Evolutionary conservation across 2,113 vertebrate species (phyloP).

Genomic region (Silurus glanis): DNA sequence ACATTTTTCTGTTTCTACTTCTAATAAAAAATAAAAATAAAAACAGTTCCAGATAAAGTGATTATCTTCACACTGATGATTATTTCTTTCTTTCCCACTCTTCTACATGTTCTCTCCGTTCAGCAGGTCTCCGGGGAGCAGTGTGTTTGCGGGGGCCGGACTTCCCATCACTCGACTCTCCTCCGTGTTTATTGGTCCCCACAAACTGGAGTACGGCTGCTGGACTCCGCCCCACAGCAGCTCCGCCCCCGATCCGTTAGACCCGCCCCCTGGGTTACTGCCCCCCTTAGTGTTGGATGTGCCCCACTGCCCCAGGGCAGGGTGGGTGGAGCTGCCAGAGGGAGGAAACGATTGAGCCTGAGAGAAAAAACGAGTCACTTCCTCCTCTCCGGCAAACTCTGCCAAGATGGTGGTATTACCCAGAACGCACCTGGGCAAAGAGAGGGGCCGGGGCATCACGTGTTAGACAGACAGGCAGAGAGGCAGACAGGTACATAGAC

Average conservation of each 20-base stretch:
- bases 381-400: conserved; percentile 96
- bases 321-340: conserved; percentile 89
- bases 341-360: conserved; percentile 93
- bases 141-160: conserved; percentile 90
- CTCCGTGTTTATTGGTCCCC: conserved; percentile 88
- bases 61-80: conserved; percentile 80
- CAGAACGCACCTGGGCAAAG: conserved; percentile 86
- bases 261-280: conserved; percentile 61
- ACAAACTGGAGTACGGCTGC: conserved; percentile 91
- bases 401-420: conserved; percentile 99
- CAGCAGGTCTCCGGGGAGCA: conserved; percentile 94
- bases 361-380: conserved; percentile 96
- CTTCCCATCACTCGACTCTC: conserved; percentile 89
- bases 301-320: conserved; percentile 82
- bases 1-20: conserved; percentile 66
- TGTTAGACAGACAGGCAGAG: neutral
- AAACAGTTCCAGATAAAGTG: conserved; percentile 72
- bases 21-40: neutral
- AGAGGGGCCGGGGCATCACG: neutral
- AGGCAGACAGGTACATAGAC: neutral
- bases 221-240: conserved; percentile 93
- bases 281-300: conserved; percentile 76
- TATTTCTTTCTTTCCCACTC: conserved; percentile 58
- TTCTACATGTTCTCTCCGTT: conserved; percentile 95
- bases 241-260: conserved; percentile 79